Evolutionary conservation across 2,113 vertebrate genomes (phyloP).

Genomic region (Colistium nudipinnis): DNA sequence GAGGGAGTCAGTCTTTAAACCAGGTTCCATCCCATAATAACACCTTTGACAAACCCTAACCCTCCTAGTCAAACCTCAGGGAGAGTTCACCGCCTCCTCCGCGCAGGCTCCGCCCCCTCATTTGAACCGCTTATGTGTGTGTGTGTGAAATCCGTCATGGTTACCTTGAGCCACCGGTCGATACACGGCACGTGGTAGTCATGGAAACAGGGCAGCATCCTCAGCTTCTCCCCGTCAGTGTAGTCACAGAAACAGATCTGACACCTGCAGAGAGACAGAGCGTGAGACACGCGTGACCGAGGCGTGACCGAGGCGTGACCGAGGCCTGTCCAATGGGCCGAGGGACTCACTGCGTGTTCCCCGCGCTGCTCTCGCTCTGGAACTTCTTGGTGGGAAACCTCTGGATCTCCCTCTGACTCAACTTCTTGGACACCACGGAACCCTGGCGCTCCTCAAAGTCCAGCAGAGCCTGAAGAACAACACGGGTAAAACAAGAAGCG

Average conservation of each 20-base stretch:
- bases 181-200: slow-evolving; percentile 84
- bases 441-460: slow-evolving; percentile 82
- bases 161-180: slow-evolving; percentile 83
- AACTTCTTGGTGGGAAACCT: slow-evolving; percentile 80
- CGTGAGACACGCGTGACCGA: not conserved
- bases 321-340: not conserved
- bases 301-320: not conserved
- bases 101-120: not conserved
- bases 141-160: no score
- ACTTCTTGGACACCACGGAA: slow-evolving; percentile 67
- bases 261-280: slow-evolving; percentile 67
- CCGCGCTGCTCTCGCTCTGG: slow-evolving; percentile 43
- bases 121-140: not conserved
- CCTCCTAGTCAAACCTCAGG: no score
- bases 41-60: no score
- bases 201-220: slow-evolving; percentile 84
- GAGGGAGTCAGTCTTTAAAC: no score
- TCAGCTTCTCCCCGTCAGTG: slow-evolving; percentile 72
- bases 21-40: not conserved
- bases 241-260: slow-evolving; percentile 84
- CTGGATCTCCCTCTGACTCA: slow-evolving; percentile 75
- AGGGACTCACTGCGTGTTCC: slow-evolving; percentile 76
- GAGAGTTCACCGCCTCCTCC: no score
- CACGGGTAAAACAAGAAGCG: not conserved
- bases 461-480: slow-evolving; percentile 74